A percentile compares a stretch with the other conserved stretches of the same genome.
Evolutionary conservation across 2,888 invertebrate species (phyloP).

Genomic region (Leptothorax acervorum): DNA sequence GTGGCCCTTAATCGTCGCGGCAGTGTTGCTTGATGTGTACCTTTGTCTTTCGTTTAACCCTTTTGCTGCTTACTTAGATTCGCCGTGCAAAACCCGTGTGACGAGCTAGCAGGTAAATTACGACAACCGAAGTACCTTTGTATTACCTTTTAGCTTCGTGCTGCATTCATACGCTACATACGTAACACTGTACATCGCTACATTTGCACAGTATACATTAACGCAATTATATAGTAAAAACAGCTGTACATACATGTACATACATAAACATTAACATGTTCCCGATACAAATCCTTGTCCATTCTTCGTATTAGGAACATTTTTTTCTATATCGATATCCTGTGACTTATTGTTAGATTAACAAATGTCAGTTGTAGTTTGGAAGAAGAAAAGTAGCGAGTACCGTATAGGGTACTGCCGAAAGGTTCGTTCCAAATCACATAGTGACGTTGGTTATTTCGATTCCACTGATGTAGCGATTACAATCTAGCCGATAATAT

Average conservation of each 20-base stretch:
- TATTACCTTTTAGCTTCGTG: conserved; percentile 62
- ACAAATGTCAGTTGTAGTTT: conserved; percentile 33
- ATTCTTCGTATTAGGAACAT: conserved; percentile 29
- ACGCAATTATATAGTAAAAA: conserved; percentile 49
- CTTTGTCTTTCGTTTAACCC: conserved; percentile 64
- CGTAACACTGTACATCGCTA: conserved; percentile 64
- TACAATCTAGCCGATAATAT: conserved; percentile 26
- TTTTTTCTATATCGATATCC: conserved; percentile 11
- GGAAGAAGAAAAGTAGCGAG: not conserved
- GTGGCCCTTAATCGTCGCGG: conserved; percentile 32
- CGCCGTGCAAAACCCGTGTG: conserved; percentile 50
- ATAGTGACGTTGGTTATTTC: conserved; percentile 14
- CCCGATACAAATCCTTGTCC: conserved; percentile 24
- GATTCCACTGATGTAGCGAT: conserved; percentile 56
- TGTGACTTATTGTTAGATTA: conserved; percentile 50
- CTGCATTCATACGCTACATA: conserved; percentile 73
- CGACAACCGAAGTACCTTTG: conserved; percentile 53
- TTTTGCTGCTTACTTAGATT: conserved; percentile 74
- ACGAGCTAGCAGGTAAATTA: conserved; percentile 65
- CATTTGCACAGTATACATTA: conserved; percentile 60
- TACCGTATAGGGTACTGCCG: not conserved
- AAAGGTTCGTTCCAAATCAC: not conserved
- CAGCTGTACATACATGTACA: conserved; percentile 31
- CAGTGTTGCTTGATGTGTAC: conserved; percentile 60
- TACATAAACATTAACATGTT: conserved; percentile 16